A percentile compares a stretch with the other conserved stretches of the same genome.
These are phyloP conservation scores for Pandemis corylana DNA, from an alignment of 2,888 invertebrate species.

Conservation along the genomic window DNA sequence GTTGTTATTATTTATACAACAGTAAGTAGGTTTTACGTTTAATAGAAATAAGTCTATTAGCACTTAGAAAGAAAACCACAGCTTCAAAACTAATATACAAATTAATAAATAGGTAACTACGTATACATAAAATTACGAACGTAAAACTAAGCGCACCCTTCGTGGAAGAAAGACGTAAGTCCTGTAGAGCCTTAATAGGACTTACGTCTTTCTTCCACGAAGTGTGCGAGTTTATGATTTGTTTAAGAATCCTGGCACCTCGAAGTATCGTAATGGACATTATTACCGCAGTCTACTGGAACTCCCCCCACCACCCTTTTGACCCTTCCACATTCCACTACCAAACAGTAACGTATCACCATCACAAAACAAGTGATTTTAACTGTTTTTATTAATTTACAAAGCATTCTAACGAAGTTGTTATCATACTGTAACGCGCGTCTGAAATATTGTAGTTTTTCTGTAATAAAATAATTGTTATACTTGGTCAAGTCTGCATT, in stretches of 20 bases:
- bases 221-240: constrained; percentile 6
- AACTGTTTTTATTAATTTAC: constrained; percentile 46
- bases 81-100: background rate
- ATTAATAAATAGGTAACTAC: background rate
- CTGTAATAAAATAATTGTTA: background rate
- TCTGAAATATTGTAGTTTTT: constrained; percentile 29
- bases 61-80: too few relatives aligned
- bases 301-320: constrained; percentile 71
- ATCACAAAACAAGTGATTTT: constrained; percentile 34
- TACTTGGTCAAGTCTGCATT: constrained; percentile 5
- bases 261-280: constrained; percentile 35
- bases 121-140: constrained; percentile 1
- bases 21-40: background rate
- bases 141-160: too few relatives aligned
- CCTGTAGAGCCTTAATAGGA: too few relatives aligned
- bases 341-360: constrained; percentile 44
- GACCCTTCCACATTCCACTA: constrained; percentile 58
- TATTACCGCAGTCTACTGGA: constrained; percentile 70
- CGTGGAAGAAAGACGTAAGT: too few relatives aligned
- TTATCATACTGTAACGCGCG: constrained; percentile 33
- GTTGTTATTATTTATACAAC: background rate
- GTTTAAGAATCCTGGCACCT: constrained; percentile 12
- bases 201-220: too few relatives aligned
- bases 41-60: too few relatives aligned
- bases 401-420: constrained; percentile 29